Evolutionary conservation across 1,140 invertebrate genomes (phyloP).

Genomic region (Drosophila quadrilineata): DNA sequence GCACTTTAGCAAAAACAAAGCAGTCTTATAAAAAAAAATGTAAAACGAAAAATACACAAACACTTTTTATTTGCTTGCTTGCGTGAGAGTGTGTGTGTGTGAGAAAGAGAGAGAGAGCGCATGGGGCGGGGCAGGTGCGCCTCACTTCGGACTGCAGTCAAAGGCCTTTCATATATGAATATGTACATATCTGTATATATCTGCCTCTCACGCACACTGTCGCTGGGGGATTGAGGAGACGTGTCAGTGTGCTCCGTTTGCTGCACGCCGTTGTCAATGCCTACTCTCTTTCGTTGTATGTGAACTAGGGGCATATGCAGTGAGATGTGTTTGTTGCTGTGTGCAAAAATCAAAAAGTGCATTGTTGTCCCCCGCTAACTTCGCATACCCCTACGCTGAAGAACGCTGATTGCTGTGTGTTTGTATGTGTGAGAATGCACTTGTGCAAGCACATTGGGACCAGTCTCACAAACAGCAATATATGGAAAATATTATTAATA

Average conservation of each 20-base stretch:
- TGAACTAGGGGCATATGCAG: constrained; percentile 54
- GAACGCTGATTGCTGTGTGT: constrained; percentile 9
- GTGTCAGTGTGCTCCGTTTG: constrained; percentile 52
- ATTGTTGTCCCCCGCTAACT: constrained; percentile 3
- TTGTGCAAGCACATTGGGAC: constrained; percentile 33
- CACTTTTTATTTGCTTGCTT: constrained; percentile 5
- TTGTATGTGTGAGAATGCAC: constrained; percentile 33
- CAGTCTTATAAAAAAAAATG: constrained; percentile 15
- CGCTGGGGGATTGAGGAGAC: constrained; percentile 4
- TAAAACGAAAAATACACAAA: constrained; percentile 11
- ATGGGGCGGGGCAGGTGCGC: constrained; percentile 63
- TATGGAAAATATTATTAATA: too few relatives aligned
- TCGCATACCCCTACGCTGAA: constrained; percentile 8
- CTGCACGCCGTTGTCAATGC: constrained; percentile 62
- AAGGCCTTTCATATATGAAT: constrained; percentile 20
- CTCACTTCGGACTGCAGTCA: constrained; percentile 48
- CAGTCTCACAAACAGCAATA: too few relatives aligned
- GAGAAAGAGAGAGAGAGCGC: too few relatives aligned
- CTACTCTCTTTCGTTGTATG: constrained; percentile 68
- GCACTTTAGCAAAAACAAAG: constrained; percentile 49
- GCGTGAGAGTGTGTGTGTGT: constrained; percentile 15
- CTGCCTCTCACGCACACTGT: too few relatives aligned
- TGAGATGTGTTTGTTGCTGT: constrained; percentile 23
- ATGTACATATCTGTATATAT: too few relatives aligned
- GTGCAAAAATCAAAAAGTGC: constrained; percentile 23